Conservation (phyloP, 2,113 vertebrate species). For the Phasianus colchicus region DNA sequence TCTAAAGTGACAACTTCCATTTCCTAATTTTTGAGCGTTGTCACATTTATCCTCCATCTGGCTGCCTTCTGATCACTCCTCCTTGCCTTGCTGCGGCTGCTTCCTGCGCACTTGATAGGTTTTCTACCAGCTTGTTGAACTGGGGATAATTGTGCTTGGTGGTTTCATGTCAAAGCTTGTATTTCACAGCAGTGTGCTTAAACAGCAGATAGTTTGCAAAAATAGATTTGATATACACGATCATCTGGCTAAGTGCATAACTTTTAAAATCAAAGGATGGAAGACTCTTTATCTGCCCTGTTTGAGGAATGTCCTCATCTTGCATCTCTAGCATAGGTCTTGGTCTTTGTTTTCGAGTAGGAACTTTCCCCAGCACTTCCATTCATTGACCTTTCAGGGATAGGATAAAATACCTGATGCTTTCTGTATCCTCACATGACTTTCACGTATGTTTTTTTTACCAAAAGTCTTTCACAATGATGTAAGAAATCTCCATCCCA, state of each 20-base stretch:
- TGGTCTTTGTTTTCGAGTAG: background rate
- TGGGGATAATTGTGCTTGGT: background rate
- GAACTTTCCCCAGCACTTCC: background rate
- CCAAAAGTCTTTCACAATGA: background rate
- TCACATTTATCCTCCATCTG: background rate
- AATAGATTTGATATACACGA: background rate
- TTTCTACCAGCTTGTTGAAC: background rate
- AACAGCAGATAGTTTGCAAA: slow-evolving; percentile 1
- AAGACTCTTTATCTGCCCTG: background rate
- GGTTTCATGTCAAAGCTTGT: background rate
- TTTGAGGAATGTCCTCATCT: background rate
- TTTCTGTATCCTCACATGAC: background rate
- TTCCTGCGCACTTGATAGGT: background rate
- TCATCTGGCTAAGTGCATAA: background rate
- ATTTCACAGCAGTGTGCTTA: background rate
- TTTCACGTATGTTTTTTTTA: background rate
- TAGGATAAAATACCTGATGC: background rate
- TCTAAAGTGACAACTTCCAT: background rate
- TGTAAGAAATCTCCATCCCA: background rate
- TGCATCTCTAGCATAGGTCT: background rate
- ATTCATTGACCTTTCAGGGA: background rate
- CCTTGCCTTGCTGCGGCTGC: background rate
- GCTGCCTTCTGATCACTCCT: background rate
- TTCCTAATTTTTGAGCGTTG: background rate
- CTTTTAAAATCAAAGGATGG: background rate